phyloP scores from a whole-genome alignment of 2,797 vertebrate genomes.

The Dryobates pubescens region DNA sequence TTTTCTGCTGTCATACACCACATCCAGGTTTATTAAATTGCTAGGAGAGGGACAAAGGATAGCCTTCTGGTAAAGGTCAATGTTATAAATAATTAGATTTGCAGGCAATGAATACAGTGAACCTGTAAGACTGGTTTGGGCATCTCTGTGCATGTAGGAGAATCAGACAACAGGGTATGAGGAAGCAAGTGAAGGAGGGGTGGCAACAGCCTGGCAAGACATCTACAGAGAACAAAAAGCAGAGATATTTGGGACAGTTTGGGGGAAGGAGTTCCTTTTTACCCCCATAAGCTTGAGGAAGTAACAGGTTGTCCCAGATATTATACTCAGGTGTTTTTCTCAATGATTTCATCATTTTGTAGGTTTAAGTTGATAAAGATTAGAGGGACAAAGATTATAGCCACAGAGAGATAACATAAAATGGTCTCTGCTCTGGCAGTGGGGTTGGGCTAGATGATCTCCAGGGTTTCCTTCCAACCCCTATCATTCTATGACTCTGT shows the following conservation, averaged over 20 bases:
- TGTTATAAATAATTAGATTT: constrained; percentile 16
- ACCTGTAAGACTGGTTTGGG: constrained; percentile 61
- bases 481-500: neutral
- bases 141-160: neutral
- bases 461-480: no score
- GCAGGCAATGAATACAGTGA: neutral
- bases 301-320: rapidly evolving
- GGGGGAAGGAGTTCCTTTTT: neutral
- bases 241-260: neutral
- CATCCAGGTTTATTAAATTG: neutral
- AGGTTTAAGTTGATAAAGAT: neutral
- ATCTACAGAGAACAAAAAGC: neutral
- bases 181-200: constrained; percentile 22
- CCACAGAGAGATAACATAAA: neutral
- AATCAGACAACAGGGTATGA: constrained; percentile 24
- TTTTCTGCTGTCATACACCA: neutral
- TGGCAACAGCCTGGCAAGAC: neutral
- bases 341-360: neutral
- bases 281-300: neutral
- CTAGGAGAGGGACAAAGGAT: neutral
- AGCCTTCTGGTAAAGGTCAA: neutral
- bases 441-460: no score
- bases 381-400: neutral
- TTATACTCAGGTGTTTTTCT: neutral
- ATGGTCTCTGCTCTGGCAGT: neutral